Conservation (phyloP, 2,113 vertebrate genomes). For the Pipra filicauda region DNA sequence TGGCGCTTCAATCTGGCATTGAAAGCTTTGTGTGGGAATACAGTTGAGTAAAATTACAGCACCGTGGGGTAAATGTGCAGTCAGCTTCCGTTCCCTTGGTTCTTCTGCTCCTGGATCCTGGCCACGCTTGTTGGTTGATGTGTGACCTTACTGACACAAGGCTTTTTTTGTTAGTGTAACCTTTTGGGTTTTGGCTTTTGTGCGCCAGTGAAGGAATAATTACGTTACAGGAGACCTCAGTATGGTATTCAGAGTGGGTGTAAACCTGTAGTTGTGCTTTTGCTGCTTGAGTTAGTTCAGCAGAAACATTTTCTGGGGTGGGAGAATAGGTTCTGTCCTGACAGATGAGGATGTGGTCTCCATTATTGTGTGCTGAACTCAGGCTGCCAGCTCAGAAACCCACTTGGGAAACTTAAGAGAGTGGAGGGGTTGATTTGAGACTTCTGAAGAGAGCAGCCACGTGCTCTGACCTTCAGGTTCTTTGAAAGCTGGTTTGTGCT, state of each 20-base stretch:
- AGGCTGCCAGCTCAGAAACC: neutral
- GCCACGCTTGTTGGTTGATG: accelerated
- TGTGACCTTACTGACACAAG: neutral
- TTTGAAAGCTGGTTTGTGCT: neutral
- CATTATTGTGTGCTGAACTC: neutral
- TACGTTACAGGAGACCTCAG: neutral
- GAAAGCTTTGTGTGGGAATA: neutral
- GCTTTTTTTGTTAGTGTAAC: neutral
- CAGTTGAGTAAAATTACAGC: too few relatives aligned
- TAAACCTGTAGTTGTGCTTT: neutral
- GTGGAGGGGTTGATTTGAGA: neutral
- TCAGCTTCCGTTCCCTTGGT: neutral
- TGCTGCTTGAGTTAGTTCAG: neutral
- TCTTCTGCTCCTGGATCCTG: neutral
- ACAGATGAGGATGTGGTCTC: too few relatives aligned
- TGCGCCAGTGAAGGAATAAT: neutral
- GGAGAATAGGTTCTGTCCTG: neutral
- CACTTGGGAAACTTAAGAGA: neutral
- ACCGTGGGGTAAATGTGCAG: neutral
- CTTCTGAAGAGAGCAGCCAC: neutral
- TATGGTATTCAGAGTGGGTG: neutral
- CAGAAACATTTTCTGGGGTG: accelerated
- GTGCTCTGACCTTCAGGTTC: neutral
- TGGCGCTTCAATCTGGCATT: neutral
- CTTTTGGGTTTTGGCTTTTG: neutral